phyloP scores from a whole-genome alignment of 2,888 invertebrate species.

The Drosophila kambysellisi region DNA sequence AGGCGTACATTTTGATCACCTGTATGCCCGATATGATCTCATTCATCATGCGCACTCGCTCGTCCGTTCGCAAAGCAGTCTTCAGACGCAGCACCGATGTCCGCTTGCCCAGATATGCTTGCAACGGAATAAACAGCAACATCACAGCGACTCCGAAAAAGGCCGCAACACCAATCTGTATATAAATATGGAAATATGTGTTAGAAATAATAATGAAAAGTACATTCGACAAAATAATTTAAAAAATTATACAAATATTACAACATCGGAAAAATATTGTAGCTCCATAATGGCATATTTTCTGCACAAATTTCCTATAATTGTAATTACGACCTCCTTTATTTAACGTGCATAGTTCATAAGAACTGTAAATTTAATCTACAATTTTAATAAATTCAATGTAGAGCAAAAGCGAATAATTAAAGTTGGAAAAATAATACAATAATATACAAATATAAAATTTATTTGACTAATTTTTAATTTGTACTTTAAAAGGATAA shows the following conservation, averaged over 20 bases:
- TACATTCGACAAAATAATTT: background rate
- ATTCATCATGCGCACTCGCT: constrained; percentile 95
- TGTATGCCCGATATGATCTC: constrained; percentile 95
- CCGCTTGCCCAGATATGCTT: constrained; percentile 91
- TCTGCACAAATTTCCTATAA: too few relatives aligned
- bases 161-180: constrained; percentile 86
- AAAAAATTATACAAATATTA: background rate
- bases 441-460: too few relatives aligned
- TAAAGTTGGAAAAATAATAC: too few relatives aligned
- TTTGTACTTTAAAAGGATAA: background rate
- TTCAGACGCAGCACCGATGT: constrained; percentile 91
- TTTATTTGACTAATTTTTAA: background rate
- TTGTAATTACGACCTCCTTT: too few relatives aligned
- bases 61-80: constrained; percentile 94
- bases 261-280: background rate
- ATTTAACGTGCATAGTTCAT: too few relatives aligned
- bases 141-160: constrained; percentile 87
- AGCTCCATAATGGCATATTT: too few relatives aligned
- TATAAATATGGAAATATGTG: background rate
- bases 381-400: too few relatives aligned
- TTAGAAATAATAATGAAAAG: background rate
- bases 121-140: constrained; percentile 90
- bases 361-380: too few relatives aligned
- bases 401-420: too few relatives aligned
- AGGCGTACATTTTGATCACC: constrained; percentile 98